Conservation (phyloP, 1,140 invertebrate genomes). For the Drosophila setifemur region DNA sequence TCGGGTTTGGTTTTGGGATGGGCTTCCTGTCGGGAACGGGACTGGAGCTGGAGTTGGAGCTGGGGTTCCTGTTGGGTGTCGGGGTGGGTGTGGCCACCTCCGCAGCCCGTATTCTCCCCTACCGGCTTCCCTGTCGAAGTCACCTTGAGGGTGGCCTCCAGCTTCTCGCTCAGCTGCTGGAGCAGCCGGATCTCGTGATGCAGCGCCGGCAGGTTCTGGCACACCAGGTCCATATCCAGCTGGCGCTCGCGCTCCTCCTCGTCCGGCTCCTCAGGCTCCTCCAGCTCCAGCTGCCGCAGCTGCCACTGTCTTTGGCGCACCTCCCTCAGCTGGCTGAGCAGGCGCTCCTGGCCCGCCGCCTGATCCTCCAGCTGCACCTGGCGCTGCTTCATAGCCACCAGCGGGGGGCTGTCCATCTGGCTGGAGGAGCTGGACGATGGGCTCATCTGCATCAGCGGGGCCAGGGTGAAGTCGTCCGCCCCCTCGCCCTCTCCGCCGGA, state of each 20-base stretch:
- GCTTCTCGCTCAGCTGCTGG: conserved; percentile 57
- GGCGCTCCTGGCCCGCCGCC: neutral
- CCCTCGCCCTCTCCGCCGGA: neutral
- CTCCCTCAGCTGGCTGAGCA: conserved; percentile 26
- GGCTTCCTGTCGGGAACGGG: too few species aligned
- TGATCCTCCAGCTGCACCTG: conserved; percentile 25
- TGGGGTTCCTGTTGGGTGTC: too few species aligned
- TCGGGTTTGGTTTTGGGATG: too few species aligned
- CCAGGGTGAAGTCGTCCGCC: neutral
- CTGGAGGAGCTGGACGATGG: neutral
- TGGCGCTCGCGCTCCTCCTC: too few species aligned
- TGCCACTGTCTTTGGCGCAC: conserved; percentile 14
- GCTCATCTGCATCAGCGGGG: neutral
- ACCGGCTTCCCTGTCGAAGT: neutral
- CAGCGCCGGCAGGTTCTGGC: conserved; percentile 60
- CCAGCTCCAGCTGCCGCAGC: neutral
- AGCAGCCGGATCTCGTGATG: conserved; percentile 63
- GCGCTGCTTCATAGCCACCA: conserved; percentile 6
- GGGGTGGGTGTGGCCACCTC: neutral
- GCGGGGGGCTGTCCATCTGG: conserved; percentile 1
- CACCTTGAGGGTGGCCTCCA: conserved; percentile 43
- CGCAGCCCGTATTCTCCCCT: neutral
- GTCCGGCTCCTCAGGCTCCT: neutral
- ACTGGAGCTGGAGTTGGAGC: too few species aligned
- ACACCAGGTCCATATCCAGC: conserved; percentile 22